These are phyloP conservation scores for Ctena decussata DNA, from an alignment of 2,888 invertebrate species.

Conservation along the genomic window DNA sequence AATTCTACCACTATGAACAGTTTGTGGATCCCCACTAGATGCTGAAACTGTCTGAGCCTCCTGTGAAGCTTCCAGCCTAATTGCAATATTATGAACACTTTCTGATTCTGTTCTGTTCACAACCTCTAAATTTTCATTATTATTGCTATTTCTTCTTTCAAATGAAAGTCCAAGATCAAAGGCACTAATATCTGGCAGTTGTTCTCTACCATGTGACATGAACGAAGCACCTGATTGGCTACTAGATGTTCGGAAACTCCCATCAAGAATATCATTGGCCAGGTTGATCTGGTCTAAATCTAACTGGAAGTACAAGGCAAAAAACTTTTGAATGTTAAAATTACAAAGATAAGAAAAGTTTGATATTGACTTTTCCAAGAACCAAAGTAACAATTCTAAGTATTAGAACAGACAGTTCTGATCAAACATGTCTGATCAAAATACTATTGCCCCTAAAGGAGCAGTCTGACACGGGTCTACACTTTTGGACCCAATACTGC, in stretches of 20 bases:
- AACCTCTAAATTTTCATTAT: conserved; percentile 15
- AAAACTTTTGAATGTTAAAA: no score
- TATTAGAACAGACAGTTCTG: no score
- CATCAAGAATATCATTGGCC: conserved; percentile 73
- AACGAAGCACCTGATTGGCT: conserved; percentile 49
- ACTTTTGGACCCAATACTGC: no score
- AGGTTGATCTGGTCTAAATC: conserved; percentile 60
- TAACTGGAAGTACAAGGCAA: conserved; percentile 52
- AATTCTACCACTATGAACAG: background rate
- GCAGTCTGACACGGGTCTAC: no score
- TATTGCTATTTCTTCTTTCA: background rate
- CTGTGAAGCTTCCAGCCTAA: background rate
- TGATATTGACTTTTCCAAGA: no score
- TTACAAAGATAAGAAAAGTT: no score
- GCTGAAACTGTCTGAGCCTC: background rate
- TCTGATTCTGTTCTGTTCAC: conserved; percentile 16
- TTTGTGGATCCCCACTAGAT: background rate
- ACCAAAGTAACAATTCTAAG: no score
- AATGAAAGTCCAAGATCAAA: conserved; percentile 50
- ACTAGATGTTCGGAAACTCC: conserved; percentile 65
- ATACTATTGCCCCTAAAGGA: no score
- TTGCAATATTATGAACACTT: background rate
- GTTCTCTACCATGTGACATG: conserved; percentile 42
- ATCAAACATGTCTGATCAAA: no score
- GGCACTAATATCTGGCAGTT: conserved; percentile 59